Base-by-base conservation (phyloP, 2,888 invertebrate genomes). In the Eulithis testata region DNA sequence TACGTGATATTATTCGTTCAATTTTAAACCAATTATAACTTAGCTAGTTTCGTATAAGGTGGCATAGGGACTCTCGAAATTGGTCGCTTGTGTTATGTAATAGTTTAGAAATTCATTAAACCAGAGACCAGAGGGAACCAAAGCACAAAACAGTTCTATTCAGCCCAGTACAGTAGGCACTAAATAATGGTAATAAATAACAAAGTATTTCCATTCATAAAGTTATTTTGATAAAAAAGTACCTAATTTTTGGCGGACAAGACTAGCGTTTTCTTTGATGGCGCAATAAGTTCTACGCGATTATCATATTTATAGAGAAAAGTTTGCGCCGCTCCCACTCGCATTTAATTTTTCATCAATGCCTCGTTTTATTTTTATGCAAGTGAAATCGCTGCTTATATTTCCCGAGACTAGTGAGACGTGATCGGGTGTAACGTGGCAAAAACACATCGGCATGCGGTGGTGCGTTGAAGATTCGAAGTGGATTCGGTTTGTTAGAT, bases 391-490 rank as follows among this genome's bases (percentile, higher is more conserved):
- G 61, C 62, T 58, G 57, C 55, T 60, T 67, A 62, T 56, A 52
- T 63, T 43, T 52, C 43, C 61, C 14, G 50, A 58, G 61, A 53
- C 66, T 72, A 68, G 67, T 63, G 60, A 52, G 64, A 61, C 61
- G 68, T 62, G 63, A 65, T 64, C 59, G 64, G 47, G 60, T 37
- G 64, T 57, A 73, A 64, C 63, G 66, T 69, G 70, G 78, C 75
- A 84, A 85, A 84, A 88, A 84, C 75, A 71, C 64, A 73, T 69
- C 66, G 76, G 76, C 72, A 81, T 73, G 84, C 87, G 82, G 76
- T 82, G 85, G 82, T 80, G 82, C 85, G 85, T 86, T 79, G 78
- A 79, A 78, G 76, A 78, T 78, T 76, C 75, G 74, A 74, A 76
- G 73, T 73, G 72, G 78, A 77, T 75, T 65, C 72, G 69, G 59